Evolutionary conservation across 2,113 vertebrate genomes (phyloP).

Genomic region (Protobothrops mucrosquamatus): DNA sequence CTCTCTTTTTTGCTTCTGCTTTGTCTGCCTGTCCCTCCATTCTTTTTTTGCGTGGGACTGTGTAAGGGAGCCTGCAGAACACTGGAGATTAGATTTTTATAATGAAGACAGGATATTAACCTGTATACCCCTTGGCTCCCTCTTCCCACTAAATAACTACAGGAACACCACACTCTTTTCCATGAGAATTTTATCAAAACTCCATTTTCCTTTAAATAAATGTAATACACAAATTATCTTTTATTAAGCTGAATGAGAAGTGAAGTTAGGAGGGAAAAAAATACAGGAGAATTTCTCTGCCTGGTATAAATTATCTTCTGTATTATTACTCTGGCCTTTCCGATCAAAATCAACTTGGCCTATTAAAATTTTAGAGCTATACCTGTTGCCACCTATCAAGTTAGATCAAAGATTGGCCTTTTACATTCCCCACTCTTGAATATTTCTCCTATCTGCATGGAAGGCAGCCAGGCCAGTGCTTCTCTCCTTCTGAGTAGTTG

Average conservation of each 20-base stretch:
- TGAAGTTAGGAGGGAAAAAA: not conserved
- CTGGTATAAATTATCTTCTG: not conserved
- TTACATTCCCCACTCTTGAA: not conserved
- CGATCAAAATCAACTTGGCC: not conserved
- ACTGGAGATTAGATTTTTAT: not conserved
- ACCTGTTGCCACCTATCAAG: slow-evolving; percentile 3
- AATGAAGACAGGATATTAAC: not conserved
- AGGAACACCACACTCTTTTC: not conserved
- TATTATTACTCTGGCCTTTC: not conserved
- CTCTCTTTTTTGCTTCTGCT: not conserved
- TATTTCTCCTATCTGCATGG: rapidly evolving
- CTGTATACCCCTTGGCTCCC: not conserved
- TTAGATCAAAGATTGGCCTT: not conserved
- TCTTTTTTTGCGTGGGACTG: no score
- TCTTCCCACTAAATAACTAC: not conserved
- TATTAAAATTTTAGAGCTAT: slow-evolving; percentile 8
- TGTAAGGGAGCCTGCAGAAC: not conserved
- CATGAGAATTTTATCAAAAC: not conserved
- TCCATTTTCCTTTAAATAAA: not conserved
- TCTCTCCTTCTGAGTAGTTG: not conserved
- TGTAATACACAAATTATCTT: not conserved
- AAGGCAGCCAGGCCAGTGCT: not conserved
- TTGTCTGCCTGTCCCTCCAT: not conserved
- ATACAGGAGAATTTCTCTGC: not conserved
- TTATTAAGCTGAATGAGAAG: not conserved